Percentiles rank a stretch among this genome's conserved stretches.
Evolutionary conservation across 2,113 vertebrate genomes (phyloP).

Genomic region (Tetrax tetrax): DNA sequence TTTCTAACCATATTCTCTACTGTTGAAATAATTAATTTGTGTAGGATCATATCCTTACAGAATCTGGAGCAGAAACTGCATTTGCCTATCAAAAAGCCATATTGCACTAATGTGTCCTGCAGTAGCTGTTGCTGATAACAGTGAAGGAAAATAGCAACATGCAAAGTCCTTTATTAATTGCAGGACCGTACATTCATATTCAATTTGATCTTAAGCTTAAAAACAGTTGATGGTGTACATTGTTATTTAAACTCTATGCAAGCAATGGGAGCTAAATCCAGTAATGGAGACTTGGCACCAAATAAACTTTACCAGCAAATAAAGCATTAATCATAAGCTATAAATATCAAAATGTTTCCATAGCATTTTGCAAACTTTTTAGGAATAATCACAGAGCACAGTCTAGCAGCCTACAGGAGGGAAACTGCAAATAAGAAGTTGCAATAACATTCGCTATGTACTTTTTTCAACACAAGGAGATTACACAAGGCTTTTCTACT

Average conservation of each 20-base stretch:
- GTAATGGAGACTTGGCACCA: not conserved
- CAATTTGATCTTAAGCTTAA: not conserved
- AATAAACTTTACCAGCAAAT: not conserved
- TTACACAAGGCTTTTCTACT: not conserved
- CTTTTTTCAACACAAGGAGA: not conserved
- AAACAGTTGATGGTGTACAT: not conserved
- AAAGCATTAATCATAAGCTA: constrained; percentile 4
- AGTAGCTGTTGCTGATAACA: not conserved
- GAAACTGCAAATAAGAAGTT: not conserved
- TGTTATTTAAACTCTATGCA: not conserved
- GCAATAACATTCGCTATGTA: not conserved
- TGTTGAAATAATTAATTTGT: not conserved
- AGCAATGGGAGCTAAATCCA: not conserved
- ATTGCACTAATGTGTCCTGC: not conserved
- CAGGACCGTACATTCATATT: not conserved
- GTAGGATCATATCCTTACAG: not conserved
- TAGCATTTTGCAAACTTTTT: not conserved
- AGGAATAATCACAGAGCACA: not conserved
- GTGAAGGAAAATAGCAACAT: not conserved
- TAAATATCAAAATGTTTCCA: constrained; percentile 26
- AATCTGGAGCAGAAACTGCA: not conserved
- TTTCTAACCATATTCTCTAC: not conserved
- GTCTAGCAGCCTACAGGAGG: not conserved
- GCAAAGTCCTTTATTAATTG: not conserved
- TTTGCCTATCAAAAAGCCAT: not conserved